phyloP scores from a whole-genome alignment of 2,888 invertebrate species.

The Eucera pruinosa region DNA sequence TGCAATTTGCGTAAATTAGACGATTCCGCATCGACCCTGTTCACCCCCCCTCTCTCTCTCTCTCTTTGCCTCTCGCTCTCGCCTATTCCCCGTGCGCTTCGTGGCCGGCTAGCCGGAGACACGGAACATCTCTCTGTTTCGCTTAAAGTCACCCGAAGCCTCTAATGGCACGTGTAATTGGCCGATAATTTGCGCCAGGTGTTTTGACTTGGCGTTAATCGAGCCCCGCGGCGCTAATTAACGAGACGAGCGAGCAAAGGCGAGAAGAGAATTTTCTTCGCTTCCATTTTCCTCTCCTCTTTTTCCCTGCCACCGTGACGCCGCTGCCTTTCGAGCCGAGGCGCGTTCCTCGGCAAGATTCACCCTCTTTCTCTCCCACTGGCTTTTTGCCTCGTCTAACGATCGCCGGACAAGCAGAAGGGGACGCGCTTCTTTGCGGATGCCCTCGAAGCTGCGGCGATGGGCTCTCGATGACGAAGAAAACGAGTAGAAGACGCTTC shows the following conservation, averaged over 20 bases:
- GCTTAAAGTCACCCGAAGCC: slow-evolving; percentile 35
- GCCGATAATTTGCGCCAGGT: slow-evolving; percentile 78
- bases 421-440: no score
- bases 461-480: slow-evolving; percentile 1
- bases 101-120: neutral
- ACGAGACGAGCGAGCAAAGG: slow-evolving; percentile 42
- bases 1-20: slow-evolving; percentile 82
- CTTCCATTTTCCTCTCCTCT: neutral
- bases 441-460: no score
- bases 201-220: slow-evolving; percentile 68
- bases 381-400: neutral
- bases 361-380: neutral
- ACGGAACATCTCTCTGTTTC: slow-evolving; percentile 38
- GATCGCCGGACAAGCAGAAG: no score
- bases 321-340: neutral
- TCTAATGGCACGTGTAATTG: slow-evolving; percentile 81
- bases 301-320: neutral
- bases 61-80: slow-evolving; percentile 10
- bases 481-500: slow-evolving; percentile 22
- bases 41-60: slow-evolving; percentile 29
- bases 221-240: slow-evolving; percentile 54
- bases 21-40: slow-evolving; percentile 69
- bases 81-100: no score
- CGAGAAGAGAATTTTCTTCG: neutral
- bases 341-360: neutral